A percentile compares a stretch with the other conserved stretches of the same genome.
Evolutionary conservation across 2,888 invertebrate species (phyloP).

Genomic region (Cantharis rufa): DNA sequence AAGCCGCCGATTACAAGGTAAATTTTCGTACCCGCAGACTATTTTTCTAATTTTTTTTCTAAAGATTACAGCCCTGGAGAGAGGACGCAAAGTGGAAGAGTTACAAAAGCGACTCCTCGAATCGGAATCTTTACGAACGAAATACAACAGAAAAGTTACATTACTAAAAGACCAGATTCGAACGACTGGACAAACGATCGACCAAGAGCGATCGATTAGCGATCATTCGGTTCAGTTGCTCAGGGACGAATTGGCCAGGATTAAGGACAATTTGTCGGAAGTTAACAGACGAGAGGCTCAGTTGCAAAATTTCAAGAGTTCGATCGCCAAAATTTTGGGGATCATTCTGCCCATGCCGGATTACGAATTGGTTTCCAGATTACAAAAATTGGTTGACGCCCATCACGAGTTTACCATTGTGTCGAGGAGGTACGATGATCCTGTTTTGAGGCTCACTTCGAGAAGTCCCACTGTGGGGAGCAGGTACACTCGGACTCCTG

Average conservation of each 20-base stretch:
- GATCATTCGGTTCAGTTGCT: constrained; percentile 73
- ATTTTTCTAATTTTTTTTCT: not conserved
- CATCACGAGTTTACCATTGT: constrained; percentile 86
- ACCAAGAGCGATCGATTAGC: constrained; percentile 70
- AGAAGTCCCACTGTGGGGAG: constrained; percentile 64
- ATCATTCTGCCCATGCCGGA: constrained; percentile 61
- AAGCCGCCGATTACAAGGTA: constrained; percentile 87
- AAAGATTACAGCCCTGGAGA: constrained; percentile 81
- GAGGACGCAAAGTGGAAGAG: constrained; percentile 83
- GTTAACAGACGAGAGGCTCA: constrained; percentile 77
- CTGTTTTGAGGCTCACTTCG: constrained; percentile 57
- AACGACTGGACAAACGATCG: constrained; percentile 67
- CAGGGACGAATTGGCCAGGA: constrained; percentile 74
- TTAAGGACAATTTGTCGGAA: constrained; percentile 76
- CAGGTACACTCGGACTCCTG: constrained; percentile 53
- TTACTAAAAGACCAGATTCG: constrained; percentile 75
- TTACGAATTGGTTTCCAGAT: constrained; percentile 65
- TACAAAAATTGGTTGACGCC: constrained; percentile 83
- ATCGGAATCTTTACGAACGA: constrained; percentile 75
- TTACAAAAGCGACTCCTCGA: constrained; percentile 80
- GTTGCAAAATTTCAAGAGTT: constrained; percentile 72
- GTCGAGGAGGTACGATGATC: constrained; percentile 73
- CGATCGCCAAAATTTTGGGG: constrained; percentile 62
- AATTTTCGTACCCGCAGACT: not conserved
- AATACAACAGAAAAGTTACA: constrained; percentile 73